Percentiles rank a stretch among this genome's conserved stretches.
Evolutionary conservation across 2,113 vertebrate genomes (phyloP).

Genomic region (Hippocampus comes): DNA sequence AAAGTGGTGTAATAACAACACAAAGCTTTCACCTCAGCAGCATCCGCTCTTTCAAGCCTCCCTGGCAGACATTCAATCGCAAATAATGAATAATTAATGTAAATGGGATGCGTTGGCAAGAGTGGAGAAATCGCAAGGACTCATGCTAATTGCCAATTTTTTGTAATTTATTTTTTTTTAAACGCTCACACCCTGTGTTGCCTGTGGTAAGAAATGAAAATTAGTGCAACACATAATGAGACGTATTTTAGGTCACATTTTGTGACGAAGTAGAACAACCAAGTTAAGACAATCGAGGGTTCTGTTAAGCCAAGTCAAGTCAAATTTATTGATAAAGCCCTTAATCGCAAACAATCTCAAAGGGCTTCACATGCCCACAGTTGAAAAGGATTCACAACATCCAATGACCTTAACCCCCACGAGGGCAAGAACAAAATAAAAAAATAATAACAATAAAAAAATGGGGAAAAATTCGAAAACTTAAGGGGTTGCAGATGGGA

Average conservation of each 20-base stretch:
- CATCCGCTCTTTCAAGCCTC: conserved; percentile 30
- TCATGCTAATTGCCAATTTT: conserved; percentile 60
- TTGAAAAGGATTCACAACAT: too few relatives aligned
- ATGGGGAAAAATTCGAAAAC: too few relatives aligned
- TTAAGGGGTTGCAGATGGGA: too few relatives aligned
- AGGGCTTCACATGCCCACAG: too few relatives aligned
- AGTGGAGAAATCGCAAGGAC: conserved; percentile 65
- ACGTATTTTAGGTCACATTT: conserved; percentile 33
- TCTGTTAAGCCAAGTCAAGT: conserved; percentile 34
- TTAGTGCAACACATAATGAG: conserved; percentile 39
- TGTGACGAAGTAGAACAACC: conserved; percentile 22
- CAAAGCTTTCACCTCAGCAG: conserved; percentile 44
- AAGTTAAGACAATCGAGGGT: conserved; percentile 35
- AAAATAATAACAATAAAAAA: too few relatives aligned
- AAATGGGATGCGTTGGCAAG: conserved; percentile 69
- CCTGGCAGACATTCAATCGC: conserved; percentile 43
- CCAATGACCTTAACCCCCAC: too few relatives aligned
- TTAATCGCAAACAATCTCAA: too few relatives aligned
- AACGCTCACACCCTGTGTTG: conserved; percentile 39
- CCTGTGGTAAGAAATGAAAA: conserved; percentile 52
- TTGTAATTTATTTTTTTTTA: conserved; percentile 21
- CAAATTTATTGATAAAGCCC: too few relatives aligned
- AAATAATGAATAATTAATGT: conserved; percentile 74
- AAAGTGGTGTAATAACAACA: conserved; percentile 29
- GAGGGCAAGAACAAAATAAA: too few relatives aligned